A percentile compares a stretch with the other conserved stretches of the same genome.
These are phyloP conservation scores for Myxocyprinus asiaticus DNA, from an alignment of 2,113 vertebrate genomes.

Conservation along the genomic window DNA sequence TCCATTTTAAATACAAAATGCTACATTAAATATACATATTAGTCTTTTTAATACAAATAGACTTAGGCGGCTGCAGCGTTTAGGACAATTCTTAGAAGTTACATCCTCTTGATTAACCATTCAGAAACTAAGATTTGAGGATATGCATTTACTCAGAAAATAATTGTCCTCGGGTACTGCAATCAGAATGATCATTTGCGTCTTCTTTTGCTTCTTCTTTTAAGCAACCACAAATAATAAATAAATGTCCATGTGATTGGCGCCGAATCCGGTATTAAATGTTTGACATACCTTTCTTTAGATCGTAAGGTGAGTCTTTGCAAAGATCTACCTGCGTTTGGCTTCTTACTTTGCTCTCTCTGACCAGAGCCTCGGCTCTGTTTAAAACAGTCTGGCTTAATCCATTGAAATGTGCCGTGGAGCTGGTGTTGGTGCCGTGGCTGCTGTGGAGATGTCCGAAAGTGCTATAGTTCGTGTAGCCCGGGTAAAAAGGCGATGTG, in stretches of 20 bases:
- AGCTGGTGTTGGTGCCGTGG: slow-evolving; percentile 81
- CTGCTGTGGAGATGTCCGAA: slow-evolving; percentile 93
- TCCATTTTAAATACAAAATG: slow-evolving; percentile 99
- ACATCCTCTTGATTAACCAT: slow-evolving; percentile 82
- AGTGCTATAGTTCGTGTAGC: slow-evolving; percentile 97
- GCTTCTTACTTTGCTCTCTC: slow-evolving; percentile 92
- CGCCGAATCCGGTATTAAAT: slow-evolving; percentile 90
- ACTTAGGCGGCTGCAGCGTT: slow-evolving; percentile 82
- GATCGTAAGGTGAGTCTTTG: slow-evolving; percentile 98
- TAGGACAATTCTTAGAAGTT: slow-evolving; percentile 86
- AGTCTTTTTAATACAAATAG: slow-evolving; percentile 95
- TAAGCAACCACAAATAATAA: slow-evolving; percentile 80
- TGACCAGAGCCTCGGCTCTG: slow-evolving; percentile 93
- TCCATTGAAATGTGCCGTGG: slow-evolving; percentile 94
- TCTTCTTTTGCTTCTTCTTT: slow-evolving; percentile 67
- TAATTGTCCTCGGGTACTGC: slow-evolving; percentile 71
- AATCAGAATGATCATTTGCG: slow-evolving; percentile 59
- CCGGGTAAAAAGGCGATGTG: slow-evolving; percentile 94
- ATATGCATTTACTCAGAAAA: slow-evolving; percentile 84
- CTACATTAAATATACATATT: slow-evolving; percentile 99
- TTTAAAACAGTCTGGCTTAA: slow-evolving; percentile 98
- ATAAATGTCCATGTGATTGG: slow-evolving; percentile 77
- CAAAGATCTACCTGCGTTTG: slow-evolving; percentile 95
- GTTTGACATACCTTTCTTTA: slow-evolving; percentile 99
- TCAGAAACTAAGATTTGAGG: slow-evolving; percentile 83